Evolutionary conservation across 53 echinoderm and acorn worm genomes (phyloP), one percentile per base, ranked within the genome.

Genomic region (Henricia sp.): DNA sequence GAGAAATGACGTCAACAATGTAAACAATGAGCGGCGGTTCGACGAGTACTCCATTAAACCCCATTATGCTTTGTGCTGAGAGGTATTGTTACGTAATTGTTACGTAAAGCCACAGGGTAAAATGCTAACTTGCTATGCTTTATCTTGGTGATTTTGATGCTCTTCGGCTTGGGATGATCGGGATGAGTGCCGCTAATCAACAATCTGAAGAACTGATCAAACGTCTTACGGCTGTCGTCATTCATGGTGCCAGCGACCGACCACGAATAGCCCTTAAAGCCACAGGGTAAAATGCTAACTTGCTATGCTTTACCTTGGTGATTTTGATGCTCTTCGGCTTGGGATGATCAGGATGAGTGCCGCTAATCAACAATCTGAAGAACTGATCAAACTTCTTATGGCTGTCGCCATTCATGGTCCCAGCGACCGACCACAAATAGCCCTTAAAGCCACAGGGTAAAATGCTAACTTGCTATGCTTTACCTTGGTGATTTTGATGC

Each of bases 311-410:
- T n/a, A n/a, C 95, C 95, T 95, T 95, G 43, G 95, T 90, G 67
- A 95, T 93, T 74, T 95, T 95, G 85, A 95, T 95, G 83, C 95
- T 95, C 89, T 95, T 95, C 32, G 95, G 95, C 86, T 95, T 95
- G 14, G 95, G 95, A 71, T 95, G 90, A 39, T 95, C 93, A 2
- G 92, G 86, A 48, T 90, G 72, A 37, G 95, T 95, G n/a, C 95
- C 95, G 44, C 93, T 93, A 69, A 95, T 95, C 44, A 95, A 86
- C 9, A 89, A 50, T 29, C 95, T 84, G 93, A 95, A 95, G 82
- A 90, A 95, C 44, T 90, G 90, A 72, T 95, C 92, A 89, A 95
- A 95, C 71, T 95, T 95, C 75, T 84, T 76, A 5, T 91, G 87
- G 56, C 95, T 93, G 78, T 90, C 90, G 19, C 88, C 89, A 28